Base-by-base conservation (phyloP, 1,140 invertebrate genomes). In the Octopus bimaculoides region DNA sequence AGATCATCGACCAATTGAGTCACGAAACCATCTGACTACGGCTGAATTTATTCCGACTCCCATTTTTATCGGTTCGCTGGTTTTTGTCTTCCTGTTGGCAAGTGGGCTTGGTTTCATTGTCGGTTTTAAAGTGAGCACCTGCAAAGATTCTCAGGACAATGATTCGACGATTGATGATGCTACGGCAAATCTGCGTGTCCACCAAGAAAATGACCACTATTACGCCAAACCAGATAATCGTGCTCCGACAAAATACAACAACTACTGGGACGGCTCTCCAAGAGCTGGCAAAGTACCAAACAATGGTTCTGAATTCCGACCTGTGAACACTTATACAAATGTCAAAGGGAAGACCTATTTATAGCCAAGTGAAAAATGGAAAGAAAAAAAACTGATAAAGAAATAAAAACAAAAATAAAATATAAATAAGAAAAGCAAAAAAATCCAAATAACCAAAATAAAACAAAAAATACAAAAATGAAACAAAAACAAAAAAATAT, bases 101-200 rank as follows among this genome's bases (percentile, higher is more conserved):
- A 52, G 41, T 7, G 52, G 20, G 8, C 74, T 75, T 75, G 74
- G 74, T 53, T 75, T 75, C 17, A 52, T 75, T 14, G 41, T 75
- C 52, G 74, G 74, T 52, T 75, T 52, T 52, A 75, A 75, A 41
- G 74, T 75, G 20, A 75, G 74, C 74, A 75, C 41, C 14, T 75
- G 74, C 41, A 17, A 41, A 41, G 17, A 17, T 12, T 14, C 74
- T 6, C 17, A 41, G 12, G 52, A 52, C 6, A 14, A 14, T 75
- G 74, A 75, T 0, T 75, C 74, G 52, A n/a, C 74, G 8, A 17
- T 53, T 52, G 74, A 75, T 75, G 74, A 75, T 41, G 12, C 74
- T 52, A 75, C 20, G 52, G 74, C 74, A 14, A 53, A 75, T 41
- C 52, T 75, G 17, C 26, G 41, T 52, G 17, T 17, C 26, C 74